Evolutionary conservation across 2,113 vertebrate genomes (phyloP), one percentile per base, ranked within the genome.

Genomic region (Brachirus orientalis): DNA sequence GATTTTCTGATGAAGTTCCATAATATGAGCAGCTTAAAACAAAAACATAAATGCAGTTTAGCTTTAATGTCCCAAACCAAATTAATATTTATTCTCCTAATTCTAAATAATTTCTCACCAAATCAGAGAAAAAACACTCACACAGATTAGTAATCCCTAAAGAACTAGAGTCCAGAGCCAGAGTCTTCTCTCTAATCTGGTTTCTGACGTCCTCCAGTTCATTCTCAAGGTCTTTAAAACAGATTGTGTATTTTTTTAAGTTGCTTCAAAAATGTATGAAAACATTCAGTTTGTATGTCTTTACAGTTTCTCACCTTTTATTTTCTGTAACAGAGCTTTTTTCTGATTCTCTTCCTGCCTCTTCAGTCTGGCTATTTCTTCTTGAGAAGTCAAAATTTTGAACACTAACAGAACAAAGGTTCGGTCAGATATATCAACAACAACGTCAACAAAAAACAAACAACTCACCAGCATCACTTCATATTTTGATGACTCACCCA

Each of bases 21-120:
- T 57, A 20, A 86, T 87, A 35, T 79, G n/a, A 74, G 46, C 16
- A 10, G 58, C 88, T 86, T 12, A 18, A 10, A 55, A 40, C 60
- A 35, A 53, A 43, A 54, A 22, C 18, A 12, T 44, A 6, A 67
- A 36, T 47, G 11, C 9, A 20, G 7, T 4, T 3, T 10, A 6
- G 51, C 11, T 1, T 63, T 38, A 70, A 18, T 2, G 17, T 35
- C 37, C 11, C 28, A 13, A 48, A 37, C 7, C 1, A 0, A 8
- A 57, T 20, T 17, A 4, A 41, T 19, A 8, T 6, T 16, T 14
- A 22, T 19, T 20, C 13, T 46, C 9, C 17, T 16, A 12, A 60
- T 20, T 16, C 11, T 28, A 2, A 63, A 8, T 5, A n/a, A n/a
- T 46, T 20, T 2, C 7, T 28, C 8, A 22, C 12, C 10, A 45